phyloP scores from a whole-genome alignment of 2,797 vertebrate species.

The Morelia viridis region DNA sequence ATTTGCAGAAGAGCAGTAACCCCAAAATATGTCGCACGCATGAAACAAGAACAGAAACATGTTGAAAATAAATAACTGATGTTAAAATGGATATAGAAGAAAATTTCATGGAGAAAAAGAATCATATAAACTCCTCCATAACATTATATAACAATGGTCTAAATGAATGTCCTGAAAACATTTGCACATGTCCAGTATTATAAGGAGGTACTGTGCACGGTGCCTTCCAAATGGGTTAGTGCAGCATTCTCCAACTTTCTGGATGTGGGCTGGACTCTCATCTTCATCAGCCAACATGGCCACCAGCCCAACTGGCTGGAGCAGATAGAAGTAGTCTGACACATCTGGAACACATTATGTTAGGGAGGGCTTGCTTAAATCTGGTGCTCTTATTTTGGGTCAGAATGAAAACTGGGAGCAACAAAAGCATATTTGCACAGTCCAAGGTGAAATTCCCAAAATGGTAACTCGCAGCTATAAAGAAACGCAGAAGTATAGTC shows the following conservation, averaged over 20 bases:
- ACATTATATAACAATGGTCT: not conserved
- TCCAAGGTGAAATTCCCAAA: not conserved
- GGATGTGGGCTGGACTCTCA: not conserved
- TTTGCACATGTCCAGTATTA: not conserved
- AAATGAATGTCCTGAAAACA: not conserved
- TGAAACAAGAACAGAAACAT: not conserved
- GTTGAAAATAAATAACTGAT: not conserved
- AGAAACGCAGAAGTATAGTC: not conserved
- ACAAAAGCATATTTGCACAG: not conserved
- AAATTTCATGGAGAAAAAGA: too few species aligned
- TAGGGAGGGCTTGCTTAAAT: not conserved
- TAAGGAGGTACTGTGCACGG: too few species aligned
- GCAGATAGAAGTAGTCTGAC: not conserved
- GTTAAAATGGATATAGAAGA: not conserved
- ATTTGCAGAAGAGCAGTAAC: not conserved
- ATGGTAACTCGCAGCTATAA: not conserved
- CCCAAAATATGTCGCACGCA: not conserved
- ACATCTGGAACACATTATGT: not conserved
- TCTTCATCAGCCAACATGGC: not conserved
- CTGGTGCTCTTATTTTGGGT: not conserved
- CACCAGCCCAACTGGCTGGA: not conserved
- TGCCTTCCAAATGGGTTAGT: not conserved
- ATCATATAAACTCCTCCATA: not conserved
- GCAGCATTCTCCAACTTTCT: not conserved
- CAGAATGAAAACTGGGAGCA: conserved; percentile 25